Percentiles rank a stretch among this genome's conserved stretches.
Evolutionary conservation across 2,888 invertebrate species (phyloP).

Genomic region (Tortrix viridana): DNA sequence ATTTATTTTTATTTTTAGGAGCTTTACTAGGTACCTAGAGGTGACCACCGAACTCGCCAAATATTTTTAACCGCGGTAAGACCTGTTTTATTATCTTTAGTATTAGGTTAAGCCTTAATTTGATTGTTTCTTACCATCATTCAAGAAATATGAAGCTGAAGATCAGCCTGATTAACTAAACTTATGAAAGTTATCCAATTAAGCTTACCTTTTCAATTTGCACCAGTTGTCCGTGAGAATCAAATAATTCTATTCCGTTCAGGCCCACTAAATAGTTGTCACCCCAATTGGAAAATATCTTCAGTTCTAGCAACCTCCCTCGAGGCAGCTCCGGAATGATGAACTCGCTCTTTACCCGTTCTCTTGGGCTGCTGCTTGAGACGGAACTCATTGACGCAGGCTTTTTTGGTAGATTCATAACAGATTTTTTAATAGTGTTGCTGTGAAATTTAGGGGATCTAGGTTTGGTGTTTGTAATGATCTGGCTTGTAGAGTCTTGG

Average conservation of each 20-base stretch:
- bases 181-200: neutral
- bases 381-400: constrained; percentile 56
- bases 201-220: constrained; percentile 85
- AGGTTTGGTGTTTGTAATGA: constrained; percentile 9
- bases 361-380: constrained; percentile 51
- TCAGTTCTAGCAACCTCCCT: constrained; percentile 87
- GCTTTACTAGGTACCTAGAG: too few relatives aligned
- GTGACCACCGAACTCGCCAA: too few relatives aligned
- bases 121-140: too few relatives aligned
- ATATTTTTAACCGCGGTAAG: too few relatives aligned
- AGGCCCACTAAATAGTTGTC: constrained; percentile 91
- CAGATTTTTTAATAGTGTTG: constrained; percentile 47
- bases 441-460: constrained; percentile 36
- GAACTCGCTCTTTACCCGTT: constrained; percentile 79
- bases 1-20: too few relatives aligned
- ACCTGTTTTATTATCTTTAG: too few relatives aligned
- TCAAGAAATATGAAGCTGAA: too few relatives aligned
- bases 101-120: too few relatives aligned
- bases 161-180: neutral
- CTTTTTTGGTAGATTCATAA: constrained; percentile 55
- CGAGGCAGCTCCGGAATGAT: constrained; percentile 90
- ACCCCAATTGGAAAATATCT: constrained; percentile 91
- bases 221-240: constrained; percentile 84
- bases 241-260: constrained; percentile 91
- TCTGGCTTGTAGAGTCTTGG: constrained; percentile 46